Evolutionary conservation across 1,140 invertebrate species (phyloP), one percentile per base, ranked within the genome.

Genomic region (Lasioglossum baleicum): DNA sequence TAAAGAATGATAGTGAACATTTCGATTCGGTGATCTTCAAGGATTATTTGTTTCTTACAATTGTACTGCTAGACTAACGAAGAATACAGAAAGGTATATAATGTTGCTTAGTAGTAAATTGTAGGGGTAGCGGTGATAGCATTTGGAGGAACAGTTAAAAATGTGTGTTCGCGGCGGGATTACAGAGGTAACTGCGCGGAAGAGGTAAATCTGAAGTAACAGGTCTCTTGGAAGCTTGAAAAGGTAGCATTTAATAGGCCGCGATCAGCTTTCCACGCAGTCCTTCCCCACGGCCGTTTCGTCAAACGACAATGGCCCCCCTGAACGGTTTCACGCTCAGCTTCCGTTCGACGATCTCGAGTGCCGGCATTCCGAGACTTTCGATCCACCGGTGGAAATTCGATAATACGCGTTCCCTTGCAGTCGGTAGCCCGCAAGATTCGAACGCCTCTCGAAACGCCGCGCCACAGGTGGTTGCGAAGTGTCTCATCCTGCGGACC

Each of bases 361-460:
- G 71, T 26, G n/a, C 7, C 20, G 64, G 22, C 63, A 48, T 44
- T 63, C 48, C 56, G 73, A 77, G 73, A 68, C 73, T 77, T 76
- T 81, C 74, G 74, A 77, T 77, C 66, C 73, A 60, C 40, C 73
- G 56, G 60, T 77, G 83, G 78, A 85, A 85, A 85, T 85, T 85
- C 83, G 83, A 85, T 85, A 83, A 85, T 75, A 72, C 83, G 70
- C 70, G 83, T 83, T 85, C 65, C 79, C 80, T 64, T 70, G 74
- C 84, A 75, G 81, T 75, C 69, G 75, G 75, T 85, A 82, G 83
- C 78, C 83, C 83, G 83, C 83, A 86, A 86, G 84, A 78, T 83
- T 85, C 84, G 84, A 83, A 85, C 83, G 85, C 80, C 83, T 80
- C 84, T 86, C 81, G 84, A 86, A 86, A 86, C 81, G 84, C 80